phyloP scores from a whole-genome alignment of 2,113 vertebrate species.

The Isurus oxyrinchus region DNA sequence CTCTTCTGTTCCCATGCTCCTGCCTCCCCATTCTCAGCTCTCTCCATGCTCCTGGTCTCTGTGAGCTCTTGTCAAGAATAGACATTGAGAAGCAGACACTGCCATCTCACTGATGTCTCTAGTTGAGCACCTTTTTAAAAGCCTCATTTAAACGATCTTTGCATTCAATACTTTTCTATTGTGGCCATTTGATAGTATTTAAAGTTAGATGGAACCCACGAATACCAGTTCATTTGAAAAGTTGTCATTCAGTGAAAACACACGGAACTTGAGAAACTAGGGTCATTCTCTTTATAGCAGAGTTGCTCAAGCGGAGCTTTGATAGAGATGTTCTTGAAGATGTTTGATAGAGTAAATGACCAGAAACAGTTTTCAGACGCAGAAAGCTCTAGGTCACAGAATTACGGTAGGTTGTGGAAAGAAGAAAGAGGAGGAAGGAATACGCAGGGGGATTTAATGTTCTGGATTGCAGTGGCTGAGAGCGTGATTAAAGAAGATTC shows the following conservation, averaged over 20 bases:
- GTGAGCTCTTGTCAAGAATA: too few relatives aligned
- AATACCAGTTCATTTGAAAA: background rate
- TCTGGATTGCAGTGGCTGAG: background rate
- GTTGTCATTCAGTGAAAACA: too few relatives aligned
- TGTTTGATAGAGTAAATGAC: background rate
- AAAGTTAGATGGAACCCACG: too few relatives aligned
- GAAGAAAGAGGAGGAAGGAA: background rate
- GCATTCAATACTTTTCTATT: background rate
- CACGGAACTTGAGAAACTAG: background rate
- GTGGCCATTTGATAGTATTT: background rate
- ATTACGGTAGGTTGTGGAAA: background rate
- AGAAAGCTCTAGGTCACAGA: background rate
- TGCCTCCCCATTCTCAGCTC: too few relatives aligned
- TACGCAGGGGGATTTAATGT: background rate
- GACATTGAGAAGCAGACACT: background rate
- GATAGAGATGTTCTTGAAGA: background rate
- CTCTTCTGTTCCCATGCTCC: too few relatives aligned
- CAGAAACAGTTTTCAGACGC: background rate
- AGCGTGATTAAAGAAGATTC: background rate
- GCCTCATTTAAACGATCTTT: background rate
- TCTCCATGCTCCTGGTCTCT: background rate
- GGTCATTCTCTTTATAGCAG: background rate
- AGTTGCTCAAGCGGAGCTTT: background rate
- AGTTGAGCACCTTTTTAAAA: background rate
- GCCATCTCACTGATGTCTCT: background rate